Evolutionary conservation across 2,113 vertebrate genomes (phyloP).

Genomic region (Geococcyx californianus): DNA sequence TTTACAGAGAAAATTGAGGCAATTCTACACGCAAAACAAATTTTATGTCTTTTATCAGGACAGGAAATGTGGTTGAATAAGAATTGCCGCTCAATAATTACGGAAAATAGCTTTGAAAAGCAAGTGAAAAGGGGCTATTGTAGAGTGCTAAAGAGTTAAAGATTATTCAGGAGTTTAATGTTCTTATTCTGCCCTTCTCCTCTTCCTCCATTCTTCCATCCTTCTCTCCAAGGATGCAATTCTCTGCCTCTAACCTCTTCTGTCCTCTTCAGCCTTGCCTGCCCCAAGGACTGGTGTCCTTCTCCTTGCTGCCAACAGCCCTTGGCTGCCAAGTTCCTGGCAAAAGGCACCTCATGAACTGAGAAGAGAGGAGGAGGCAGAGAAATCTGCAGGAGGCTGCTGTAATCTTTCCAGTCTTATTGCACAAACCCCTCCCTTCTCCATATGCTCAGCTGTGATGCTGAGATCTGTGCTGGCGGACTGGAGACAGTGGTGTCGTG

Average conservation of each 20-base stretch:
- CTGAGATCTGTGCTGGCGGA: fast-evolving
- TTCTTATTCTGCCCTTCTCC: background rate
- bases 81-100: background rate
- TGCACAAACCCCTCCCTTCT: background rate
- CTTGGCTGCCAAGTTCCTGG: background rate
- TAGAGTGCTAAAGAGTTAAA: background rate
- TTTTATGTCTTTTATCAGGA: background rate
- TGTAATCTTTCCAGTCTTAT: background rate
- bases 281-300: background rate
- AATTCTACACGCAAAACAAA: background rate
- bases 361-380: background rate
- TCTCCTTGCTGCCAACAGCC: background rate
- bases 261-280: background rate
- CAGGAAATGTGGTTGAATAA: background rate
- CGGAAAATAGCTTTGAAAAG: background rate
- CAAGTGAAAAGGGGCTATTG: background rate
- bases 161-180: background rate
- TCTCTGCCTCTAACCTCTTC: background rate
- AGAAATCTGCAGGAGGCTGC: background rate
- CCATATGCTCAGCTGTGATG: background rate
- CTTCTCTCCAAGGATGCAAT: fast-evolving
- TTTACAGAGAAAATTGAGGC: background rate
- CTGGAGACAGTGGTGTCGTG: background rate
- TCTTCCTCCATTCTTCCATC: background rate
- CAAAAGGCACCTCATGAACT: background rate